A percentile compares a stretch with the other conserved stretches of the same genome.
phyloP scores from a whole-genome alignment of 1,140 invertebrate species.

The Drosophila subobscura region DNA sequence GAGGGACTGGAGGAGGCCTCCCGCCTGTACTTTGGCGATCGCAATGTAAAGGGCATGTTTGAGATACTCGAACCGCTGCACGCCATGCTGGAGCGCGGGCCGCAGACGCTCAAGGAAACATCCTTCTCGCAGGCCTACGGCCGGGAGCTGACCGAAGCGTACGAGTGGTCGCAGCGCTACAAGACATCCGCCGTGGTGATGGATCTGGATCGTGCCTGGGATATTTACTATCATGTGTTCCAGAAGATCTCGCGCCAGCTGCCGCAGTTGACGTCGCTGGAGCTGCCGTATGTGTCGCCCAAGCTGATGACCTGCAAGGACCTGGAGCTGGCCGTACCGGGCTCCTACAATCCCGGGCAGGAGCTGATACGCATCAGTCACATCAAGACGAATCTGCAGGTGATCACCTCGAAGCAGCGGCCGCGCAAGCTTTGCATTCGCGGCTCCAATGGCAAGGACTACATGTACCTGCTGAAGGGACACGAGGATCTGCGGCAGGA shows the following conservation, averaged over 20 bases:
- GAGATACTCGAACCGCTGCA: constrained; percentile 97
- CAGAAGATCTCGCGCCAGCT: constrained; percentile 96
- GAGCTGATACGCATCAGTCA: constrained; percentile 90
- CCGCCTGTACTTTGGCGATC: constrained; percentile 97
- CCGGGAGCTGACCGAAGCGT: constrained; percentile 95
- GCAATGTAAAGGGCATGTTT: constrained; percentile 97
- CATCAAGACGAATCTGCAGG: constrained; percentile 92
- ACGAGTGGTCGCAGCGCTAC: constrained; percentile 96
- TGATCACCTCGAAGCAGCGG: constrained; percentile 99
- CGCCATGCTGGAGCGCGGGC: constrained; percentile 95
- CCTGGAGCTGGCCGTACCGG: constrained; percentile 96
- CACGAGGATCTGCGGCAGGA: constrained; percentile 99
- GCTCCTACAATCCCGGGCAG: constrained; percentile 95
- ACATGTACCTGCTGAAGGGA: constrained; percentile 99
- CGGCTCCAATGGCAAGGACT: constrained; percentile 98
- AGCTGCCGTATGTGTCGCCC: constrained; percentile 95
- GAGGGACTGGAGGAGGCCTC: constrained; percentile 99
- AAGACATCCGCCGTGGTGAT: constrained; percentile 93
- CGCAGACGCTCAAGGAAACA: constrained; percentile 97
- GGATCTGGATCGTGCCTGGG: constrained; percentile 99
- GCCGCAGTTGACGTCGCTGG: constrained; percentile 93
- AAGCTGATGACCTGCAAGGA: constrained; percentile 94
- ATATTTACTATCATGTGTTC: constrained; percentile 99
- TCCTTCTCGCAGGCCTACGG: constrained; percentile 98
- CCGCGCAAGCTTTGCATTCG: constrained; percentile 97